Conservation (phyloP, 2,888 invertebrate genomes). For the Xestoiulus laeticollis region DNA sequence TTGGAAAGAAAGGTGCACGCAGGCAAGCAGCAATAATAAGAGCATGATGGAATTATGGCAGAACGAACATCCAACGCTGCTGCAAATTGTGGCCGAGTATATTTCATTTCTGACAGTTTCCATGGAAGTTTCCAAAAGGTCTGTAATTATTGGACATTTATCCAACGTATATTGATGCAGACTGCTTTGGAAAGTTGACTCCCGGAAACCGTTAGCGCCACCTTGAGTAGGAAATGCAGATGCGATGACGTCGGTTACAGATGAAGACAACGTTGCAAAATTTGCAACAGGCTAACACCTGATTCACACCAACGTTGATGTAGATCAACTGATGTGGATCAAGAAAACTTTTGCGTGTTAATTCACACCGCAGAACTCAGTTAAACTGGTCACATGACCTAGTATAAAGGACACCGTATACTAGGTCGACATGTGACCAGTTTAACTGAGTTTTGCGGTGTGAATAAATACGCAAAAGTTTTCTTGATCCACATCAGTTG, state of each 20-base stretch:
- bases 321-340: no score
- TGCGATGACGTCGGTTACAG: background rate
- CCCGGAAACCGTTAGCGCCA: background rate
- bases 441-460: no score
- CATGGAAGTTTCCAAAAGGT: constrained; percentile 25
- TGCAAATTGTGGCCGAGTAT: constrained; percentile 8
- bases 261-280: background rate
- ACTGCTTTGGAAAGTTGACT: background rate
- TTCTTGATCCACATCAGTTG: no score
- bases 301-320: no score
- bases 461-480: no score
- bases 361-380: no score
- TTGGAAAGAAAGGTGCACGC: constrained; percentile 17
- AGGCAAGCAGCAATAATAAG: constrained; percentile 38
- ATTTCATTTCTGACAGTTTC: constrained; percentile 40
- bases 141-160: constrained; percentile 20
- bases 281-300: background rate
- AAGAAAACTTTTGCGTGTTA: no score
- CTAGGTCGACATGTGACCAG: no score
- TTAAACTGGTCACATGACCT: no score
- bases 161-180: background rate
- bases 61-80: background rate
- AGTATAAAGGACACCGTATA: no score
- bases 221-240: background rate
- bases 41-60: constrained; percentile 1